Evolutionary conservation across 2,888 invertebrate species (phyloP), one percentile per base, ranked within the genome.

Genomic region (Invenusta paracnida): DNA sequence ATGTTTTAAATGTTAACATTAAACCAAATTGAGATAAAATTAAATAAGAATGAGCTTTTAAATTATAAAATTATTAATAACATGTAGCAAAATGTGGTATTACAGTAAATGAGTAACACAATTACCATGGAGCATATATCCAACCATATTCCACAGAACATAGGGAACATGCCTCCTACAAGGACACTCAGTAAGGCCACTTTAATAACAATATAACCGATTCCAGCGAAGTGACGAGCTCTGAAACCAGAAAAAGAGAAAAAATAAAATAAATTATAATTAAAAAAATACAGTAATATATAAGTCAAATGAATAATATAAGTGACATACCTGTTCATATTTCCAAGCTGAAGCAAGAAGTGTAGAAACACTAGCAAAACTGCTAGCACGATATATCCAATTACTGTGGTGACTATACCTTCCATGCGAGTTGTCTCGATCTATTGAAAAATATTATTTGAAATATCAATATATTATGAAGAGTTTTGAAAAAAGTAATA

Each of bases 91-190:
- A n/a, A n/a, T n/a, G n/a, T n/a, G n/a, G n/a, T n/a, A n/a, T n/a
- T n/a, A n/a, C n/a, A n/a, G n/a, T n/a, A n/a, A n/a, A n/a, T n/a
- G n/a, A n/a, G n/a, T n/a, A n/a, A n/a, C n/a, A 84, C 31, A 67
- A 85, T 89, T 88, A 92, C 92, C 88, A 99, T 92, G 0, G 98
- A 98, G 91, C 99, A 99, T 86, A 99, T 95, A 90, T 99, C 99
- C 87, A 99, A 93, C 98, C 99, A 99, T 96, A 98, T 98, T 5
- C 99, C 99, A 90, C 98, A 98, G 25, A 98, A 95, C 1, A 98
- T 92, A 0, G 99, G 99, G 89, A 99, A 94, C 0, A 98, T 95
- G 0, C 98, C 98, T 87, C 99, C 96, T 93, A 99, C 99, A 29
- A 98, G 95, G 66, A 98, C 96, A 0, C 97, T 96, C 29, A 99